These are phyloP conservation scores for Eucidaris tribuloides DNA, from an alignment of 35 echinoderm and acorn worm genomes.

Conservation along the genomic window DNA sequence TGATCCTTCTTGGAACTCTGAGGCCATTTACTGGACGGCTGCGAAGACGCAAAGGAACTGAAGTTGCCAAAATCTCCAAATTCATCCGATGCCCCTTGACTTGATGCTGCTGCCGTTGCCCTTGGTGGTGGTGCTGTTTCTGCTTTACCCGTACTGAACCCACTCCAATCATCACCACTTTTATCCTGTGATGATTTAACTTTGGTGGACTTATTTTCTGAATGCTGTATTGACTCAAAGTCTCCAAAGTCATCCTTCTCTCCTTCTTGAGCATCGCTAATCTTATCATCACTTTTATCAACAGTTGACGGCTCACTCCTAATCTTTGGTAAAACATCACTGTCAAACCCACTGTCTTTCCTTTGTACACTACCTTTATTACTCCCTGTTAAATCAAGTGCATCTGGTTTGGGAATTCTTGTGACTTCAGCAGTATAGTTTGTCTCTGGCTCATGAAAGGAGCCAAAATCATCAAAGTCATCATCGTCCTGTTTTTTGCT, in stretches of 20 bases:
- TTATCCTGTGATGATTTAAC: neutral
- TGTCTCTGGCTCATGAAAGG: neutral
- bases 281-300: constrained; percentile 10
- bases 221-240: neutral
- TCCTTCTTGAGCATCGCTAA: neutral
- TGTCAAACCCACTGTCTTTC: neutral
- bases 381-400: neutral
- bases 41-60: neutral
- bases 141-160: neutral
- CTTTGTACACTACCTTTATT: neutral
- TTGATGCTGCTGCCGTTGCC: neutral
- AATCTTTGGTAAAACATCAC: neutral
- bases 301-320: too few species aligned
- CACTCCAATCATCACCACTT: neutral
- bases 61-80: neutral
- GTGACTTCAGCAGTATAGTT: neutral
- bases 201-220: neutral
- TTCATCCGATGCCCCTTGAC: neutral
- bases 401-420: neutral
- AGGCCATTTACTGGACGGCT: neutral
- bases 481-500: neutral
- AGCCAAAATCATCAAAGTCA: constrained; percentile 4
- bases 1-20: too few species aligned
- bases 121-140: too few species aligned
- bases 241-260: constrained; percentile 20